phyloP scores from a whole-genome alignment of 2,113 vertebrate genomes.

The Origma solitaria region DNA sequence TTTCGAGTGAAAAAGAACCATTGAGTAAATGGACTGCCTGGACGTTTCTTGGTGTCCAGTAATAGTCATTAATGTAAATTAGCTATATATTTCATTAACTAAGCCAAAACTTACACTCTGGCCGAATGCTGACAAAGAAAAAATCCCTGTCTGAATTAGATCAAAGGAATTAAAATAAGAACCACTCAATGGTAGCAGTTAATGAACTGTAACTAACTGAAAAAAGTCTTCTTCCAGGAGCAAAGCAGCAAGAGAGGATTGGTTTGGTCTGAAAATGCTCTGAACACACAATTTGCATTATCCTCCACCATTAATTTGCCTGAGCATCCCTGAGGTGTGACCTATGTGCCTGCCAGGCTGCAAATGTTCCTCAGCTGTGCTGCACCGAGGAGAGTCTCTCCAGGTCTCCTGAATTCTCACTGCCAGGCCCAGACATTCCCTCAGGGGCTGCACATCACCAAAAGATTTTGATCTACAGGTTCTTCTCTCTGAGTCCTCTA shows the following conservation, averaged over 20 bases:
- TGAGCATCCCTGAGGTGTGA: background rate
- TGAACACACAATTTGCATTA: background rate
- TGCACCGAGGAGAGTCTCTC: background rate
- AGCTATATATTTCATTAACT: slow-evolving; percentile 53
- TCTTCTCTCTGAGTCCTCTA: background rate
- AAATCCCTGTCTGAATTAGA: slow-evolving; percentile 47
- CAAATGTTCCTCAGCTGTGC: background rate
- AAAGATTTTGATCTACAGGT: background rate
- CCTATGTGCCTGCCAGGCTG: background rate
- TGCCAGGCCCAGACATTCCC: background rate
- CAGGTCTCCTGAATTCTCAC: background rate
- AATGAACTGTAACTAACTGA: slow-evolving; percentile 59
- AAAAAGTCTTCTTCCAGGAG: background rate
- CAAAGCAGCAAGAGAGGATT: background rate
- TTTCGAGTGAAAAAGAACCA: background rate
- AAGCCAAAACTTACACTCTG: slow-evolving; percentile 25
- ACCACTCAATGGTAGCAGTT: slow-evolving; percentile 31
- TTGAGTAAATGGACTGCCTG: background rate
- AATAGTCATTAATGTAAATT: slow-evolving; percentile 38
- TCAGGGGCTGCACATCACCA: background rate
- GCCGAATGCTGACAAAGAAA: background rate
- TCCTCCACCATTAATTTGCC: background rate
- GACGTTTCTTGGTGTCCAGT: background rate
- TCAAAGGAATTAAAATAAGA: slow-evolving; percentile 64
- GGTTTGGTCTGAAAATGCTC: background rate